phyloP scores from a whole-genome alignment of 2,797 vertebrate species.

The Crenuchus spilurus region DNA sequence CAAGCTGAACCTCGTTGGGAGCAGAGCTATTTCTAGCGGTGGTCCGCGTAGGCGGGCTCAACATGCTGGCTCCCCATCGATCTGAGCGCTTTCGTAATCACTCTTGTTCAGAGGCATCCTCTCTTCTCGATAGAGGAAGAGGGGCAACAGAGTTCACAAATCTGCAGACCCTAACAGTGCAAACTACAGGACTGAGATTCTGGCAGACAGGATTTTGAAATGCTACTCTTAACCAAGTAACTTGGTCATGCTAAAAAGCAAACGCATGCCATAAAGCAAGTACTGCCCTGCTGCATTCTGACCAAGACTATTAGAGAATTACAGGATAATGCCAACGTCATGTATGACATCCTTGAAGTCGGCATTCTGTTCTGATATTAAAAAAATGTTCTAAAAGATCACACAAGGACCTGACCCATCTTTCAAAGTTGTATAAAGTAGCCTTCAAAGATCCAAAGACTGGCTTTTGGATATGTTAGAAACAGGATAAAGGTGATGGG shows the following conservation, averaged over 20 bases:
- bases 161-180: constrained; percentile 1
- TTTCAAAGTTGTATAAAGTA: no score
- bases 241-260: background rate
- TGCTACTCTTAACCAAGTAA: background rate
- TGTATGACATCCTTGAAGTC: no score
- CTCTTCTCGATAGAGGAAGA: constrained; percentile 45
- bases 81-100: constrained; percentile 73
- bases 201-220: background rate
- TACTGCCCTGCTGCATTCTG: no score
- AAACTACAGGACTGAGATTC: background rate
- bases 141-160: constrained; percentile 11
- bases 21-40: constrained; percentile 73
- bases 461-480: background rate
- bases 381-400: no score
- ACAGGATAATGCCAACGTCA: no score
- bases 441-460: no score
- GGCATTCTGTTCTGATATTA: no score
- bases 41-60: constrained; percentile 73
- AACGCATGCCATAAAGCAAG: no score
- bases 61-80: constrained; percentile 77
- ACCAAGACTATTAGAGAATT: no score
- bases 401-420: no score
- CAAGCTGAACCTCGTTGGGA: constrained; percentile 67
- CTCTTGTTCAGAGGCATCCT: constrained; percentile 63
- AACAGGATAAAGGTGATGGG: background rate